Conservation (phyloP, 2,888 invertebrate species). For the Oscheius onirici region DNA sequence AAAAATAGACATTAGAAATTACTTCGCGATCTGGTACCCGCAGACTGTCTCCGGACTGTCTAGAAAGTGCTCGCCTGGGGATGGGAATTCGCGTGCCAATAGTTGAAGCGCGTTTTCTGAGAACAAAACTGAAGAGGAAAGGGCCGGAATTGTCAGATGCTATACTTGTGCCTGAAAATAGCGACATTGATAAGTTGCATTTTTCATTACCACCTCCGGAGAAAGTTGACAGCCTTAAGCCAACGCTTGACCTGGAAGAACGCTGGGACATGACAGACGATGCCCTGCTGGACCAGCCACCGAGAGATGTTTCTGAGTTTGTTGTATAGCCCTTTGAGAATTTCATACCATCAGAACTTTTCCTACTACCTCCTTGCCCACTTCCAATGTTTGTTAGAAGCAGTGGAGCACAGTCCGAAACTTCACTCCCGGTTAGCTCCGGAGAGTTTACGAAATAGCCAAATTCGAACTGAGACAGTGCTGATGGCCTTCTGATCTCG, state of each 20-base stretch:
- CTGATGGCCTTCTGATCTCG: conserved; percentile 69
- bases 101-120: conserved; percentile 70
- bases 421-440: conserved; percentile 59
- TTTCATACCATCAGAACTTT: conserved; percentile 53
- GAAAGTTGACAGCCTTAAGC: conserved; percentile 68
- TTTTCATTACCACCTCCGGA: conserved; percentile 49
- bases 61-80: conserved; percentile 64
- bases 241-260: conserved; percentile 65
- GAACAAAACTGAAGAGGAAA: conserved; percentile 69
- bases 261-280: conserved; percentile 69
- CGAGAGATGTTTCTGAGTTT: conserved; percentile 64
- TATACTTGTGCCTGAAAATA: conserved; percentile 64
- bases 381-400: conserved; percentile 50
- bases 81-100: conserved; percentile 70
- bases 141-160: conserved; percentile 71
- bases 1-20: neutral
- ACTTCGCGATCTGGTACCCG: conserved; percentile 70
- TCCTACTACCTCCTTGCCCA: conserved; percentile 48
- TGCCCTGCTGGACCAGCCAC: conserved; percentile 69
- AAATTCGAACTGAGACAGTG: conserved; percentile 70
- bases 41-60: conserved; percentile 68
- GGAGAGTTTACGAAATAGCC: conserved; percentile 71
- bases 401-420: conserved; percentile 69
- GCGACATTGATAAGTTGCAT: neutral
- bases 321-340: neutral